Percentiles rank a stretch among this genome's conserved stretches.
Evolutionary conservation across 2,113 vertebrate genomes (phyloP).

Genomic region (Cinclus cinclus): DNA sequence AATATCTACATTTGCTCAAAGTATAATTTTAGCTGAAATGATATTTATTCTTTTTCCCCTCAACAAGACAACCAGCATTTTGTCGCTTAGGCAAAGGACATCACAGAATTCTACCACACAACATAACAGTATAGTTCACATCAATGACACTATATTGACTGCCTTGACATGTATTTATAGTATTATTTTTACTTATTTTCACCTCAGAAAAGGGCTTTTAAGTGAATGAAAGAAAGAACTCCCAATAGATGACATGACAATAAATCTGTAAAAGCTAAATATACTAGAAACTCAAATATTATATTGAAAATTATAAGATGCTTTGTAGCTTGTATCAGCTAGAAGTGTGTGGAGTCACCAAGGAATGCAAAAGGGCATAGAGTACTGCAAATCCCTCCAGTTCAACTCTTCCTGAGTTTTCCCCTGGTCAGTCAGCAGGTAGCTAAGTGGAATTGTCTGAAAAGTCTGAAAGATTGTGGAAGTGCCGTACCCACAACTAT

Average conservation of each 20-base stretch:
- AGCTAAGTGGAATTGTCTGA: not conserved
- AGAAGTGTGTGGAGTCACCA: not conserved
- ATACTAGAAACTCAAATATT: not conserved
- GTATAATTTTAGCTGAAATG: not conserved
- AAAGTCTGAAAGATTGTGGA: not conserved
- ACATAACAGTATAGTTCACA: not conserved
- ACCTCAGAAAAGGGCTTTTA: not conserved
- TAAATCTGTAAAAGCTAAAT: not conserved
- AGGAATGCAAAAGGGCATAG: not conserved
- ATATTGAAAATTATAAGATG: not conserved
- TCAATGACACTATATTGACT: not conserved
- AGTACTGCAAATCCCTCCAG: not conserved
- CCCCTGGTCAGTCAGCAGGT: not conserved
- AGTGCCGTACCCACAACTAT: not conserved
- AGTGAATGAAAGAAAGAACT: not conserved
- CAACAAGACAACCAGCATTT: not conserved
- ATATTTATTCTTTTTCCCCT: not conserved
- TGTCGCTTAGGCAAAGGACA: not conserved
- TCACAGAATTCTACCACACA: not conserved
- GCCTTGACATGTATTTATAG: not conserved
- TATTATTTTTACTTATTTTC: constrained; percentile 11
- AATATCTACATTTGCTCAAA: not conserved
- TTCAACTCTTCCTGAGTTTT: not conserved
- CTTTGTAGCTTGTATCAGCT: not conserved
- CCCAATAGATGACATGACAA: not conserved